Percentiles rank a stretch among this genome's conserved stretches.
Conservation (phyloP, 2,797 vertebrate genomes). For the Triplophysa bombifrons region DNA sequence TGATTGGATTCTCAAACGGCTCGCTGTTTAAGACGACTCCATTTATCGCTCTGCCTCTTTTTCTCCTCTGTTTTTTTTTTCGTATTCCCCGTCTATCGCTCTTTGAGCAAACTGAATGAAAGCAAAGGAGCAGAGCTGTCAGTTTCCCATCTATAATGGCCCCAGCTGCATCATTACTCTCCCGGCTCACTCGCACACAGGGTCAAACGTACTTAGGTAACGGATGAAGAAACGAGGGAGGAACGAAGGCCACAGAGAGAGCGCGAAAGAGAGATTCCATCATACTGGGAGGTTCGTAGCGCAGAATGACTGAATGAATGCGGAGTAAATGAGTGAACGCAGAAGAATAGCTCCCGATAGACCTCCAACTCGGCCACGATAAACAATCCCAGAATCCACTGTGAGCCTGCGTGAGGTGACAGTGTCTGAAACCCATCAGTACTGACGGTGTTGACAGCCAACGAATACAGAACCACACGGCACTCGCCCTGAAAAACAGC, state of each 20-base stretch:
- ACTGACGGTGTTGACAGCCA: slow-evolving; percentile 49
- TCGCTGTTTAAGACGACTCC: slow-evolving; percentile 73
- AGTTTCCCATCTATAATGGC: slow-evolving; percentile 75
- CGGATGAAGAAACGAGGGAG: slow-evolving; percentile 50
- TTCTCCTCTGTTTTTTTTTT: slow-evolving; percentile 63
- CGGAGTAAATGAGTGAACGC: slow-evolving; percentile 57
- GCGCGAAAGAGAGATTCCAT: slow-evolving; percentile 36
- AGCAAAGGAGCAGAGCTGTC: slow-evolving; percentile 68
- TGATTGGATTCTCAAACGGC: slow-evolving; percentile 60
- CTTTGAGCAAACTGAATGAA: slow-evolving; percentile 49
- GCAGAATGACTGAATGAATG: slow-evolving; percentile 60
- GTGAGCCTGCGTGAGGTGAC: slow-evolving; percentile 51
- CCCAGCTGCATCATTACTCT: slow-evolving; percentile 72
- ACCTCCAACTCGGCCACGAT: background rate
- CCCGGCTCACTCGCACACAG: slow-evolving; percentile 68
- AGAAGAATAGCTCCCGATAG: slow-evolving; percentile 42
- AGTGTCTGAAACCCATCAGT: slow-evolving; percentile 23
- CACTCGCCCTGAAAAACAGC: slow-evolving; percentile 45
- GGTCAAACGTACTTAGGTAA: slow-evolving; percentile 58
- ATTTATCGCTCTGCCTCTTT: slow-evolving; percentile 69
- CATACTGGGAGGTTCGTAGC: slow-evolving; percentile 57
- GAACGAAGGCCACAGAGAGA: slow-evolving; percentile 35
- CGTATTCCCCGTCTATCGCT: slow-evolving; percentile 72
- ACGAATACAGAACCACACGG: slow-evolving; percentile 53
- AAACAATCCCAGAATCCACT: slow-evolving; percentile 17